phyloP scores from a whole-genome alignment of 2,113 vertebrate genomes.

The Hippocampus mohnikei region DNA sequence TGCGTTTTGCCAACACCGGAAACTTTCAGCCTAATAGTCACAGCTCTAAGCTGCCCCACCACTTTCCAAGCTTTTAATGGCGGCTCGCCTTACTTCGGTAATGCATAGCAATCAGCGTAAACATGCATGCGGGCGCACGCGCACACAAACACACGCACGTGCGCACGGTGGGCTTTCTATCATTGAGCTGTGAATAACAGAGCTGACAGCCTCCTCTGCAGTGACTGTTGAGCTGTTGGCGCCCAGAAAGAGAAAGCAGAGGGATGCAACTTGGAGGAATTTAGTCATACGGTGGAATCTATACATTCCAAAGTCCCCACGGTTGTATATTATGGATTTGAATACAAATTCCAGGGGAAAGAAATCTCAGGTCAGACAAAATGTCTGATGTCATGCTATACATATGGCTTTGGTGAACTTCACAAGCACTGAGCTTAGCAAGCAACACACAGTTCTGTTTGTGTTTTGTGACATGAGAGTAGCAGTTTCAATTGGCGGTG shows the following conservation, averaged over 20 bases:
- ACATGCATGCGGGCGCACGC: conserved; percentile 21
- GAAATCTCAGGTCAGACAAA: background rate
- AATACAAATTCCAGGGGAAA: background rate
- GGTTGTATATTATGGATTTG: background rate
- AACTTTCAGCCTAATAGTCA: conserved; percentile 65
- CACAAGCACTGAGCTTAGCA: background rate
- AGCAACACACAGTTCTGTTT: background rate
- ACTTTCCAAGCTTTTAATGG: conserved; percentile 66
- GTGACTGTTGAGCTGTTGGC: conserved; percentile 31
- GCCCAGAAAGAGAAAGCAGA: conserved; percentile 27
- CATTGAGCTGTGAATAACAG: conserved; percentile 52
- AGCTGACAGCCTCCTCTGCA: conserved; percentile 33
- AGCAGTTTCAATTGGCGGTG: no score
- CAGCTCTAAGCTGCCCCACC: conserved; percentile 60
- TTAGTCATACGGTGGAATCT: background rate
- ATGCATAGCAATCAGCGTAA: conserved; percentile 64
- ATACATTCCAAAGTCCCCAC: background rate
- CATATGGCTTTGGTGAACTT: background rate
- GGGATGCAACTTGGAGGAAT: conserved; percentile 3
- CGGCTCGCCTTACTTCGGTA: conserved; percentile 62
- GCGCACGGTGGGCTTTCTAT: conserved; percentile 38
- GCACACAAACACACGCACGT: conserved; percentile 25
- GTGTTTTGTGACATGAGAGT: background rate
- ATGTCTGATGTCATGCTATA: background rate
- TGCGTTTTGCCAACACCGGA: conserved; percentile 64